phyloP scores from a whole-genome alignment of 1,140 invertebrate species.

The Aphidius ervi region DNA sequence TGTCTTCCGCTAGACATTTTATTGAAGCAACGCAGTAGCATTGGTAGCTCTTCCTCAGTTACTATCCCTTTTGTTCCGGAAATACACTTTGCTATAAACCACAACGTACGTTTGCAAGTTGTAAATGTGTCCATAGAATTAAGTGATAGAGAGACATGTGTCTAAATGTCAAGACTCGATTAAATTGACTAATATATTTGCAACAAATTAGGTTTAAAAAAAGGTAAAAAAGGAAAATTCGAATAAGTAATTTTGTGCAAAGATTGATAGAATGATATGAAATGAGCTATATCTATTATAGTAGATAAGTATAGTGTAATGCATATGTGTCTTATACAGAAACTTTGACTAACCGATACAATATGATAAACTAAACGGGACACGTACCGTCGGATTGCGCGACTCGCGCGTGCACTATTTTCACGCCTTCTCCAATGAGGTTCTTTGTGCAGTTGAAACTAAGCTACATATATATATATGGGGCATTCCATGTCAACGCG shows the following conservation, averaged over 20 bases:
- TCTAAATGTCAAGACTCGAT: slow-evolving; percentile 10
- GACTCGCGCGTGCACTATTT: slow-evolving; percentile 32
- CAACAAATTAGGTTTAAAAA: slow-evolving; percentile 2
- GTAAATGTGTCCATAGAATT: no score
- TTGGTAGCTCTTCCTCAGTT: slow-evolving; percentile 26
- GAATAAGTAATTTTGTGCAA: no score
- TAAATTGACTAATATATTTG: slow-evolving; percentile 12
- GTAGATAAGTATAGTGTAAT: slow-evolving; percentile 6
- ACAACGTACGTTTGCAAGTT: no score
- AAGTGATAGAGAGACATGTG: slow-evolving; percentile 22
- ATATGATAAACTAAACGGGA: slow-evolving; percentile 15
- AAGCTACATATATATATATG: slow-evolving; percentile 4
- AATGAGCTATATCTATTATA: no score
- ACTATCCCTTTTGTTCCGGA: slow-evolving; percentile 44
- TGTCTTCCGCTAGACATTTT: slow-evolving; percentile 20
- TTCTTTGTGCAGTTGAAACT: slow-evolving; percentile 47
- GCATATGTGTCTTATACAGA: slow-evolving; percentile 25
- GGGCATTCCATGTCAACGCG: no score
- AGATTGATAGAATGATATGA: no score
- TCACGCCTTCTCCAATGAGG: slow-evolving; percentile 47
- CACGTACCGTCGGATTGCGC: slow-evolving; percentile 39
- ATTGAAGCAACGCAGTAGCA: slow-evolving; percentile 24
- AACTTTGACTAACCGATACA: slow-evolving; percentile 6
- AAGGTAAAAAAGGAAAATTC: slow-evolving; percentile 5
- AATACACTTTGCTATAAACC: slow-evolving; percentile 31